Percentiles rank a stretch among this genome's conserved stretches.
phyloP scores from a whole-genome alignment of 2,797 vertebrate species.

The Podarcis lilfordi region DNA sequence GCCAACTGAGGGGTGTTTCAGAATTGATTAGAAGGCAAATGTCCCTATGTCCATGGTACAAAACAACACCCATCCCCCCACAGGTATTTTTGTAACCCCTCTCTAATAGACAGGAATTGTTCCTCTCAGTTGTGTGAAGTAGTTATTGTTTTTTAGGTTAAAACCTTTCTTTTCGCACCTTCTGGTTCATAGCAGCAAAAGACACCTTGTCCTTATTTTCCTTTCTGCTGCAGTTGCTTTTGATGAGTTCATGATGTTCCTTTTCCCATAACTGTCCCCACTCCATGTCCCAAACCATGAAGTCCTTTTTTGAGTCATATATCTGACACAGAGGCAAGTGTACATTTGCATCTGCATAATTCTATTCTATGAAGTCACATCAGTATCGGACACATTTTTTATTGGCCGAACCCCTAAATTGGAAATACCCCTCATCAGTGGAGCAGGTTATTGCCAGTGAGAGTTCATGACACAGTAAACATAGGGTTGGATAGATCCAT shows the following conservation, averaged over 20 bases:
- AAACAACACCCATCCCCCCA: too few species aligned
- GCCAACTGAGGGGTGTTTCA: too few species aligned
- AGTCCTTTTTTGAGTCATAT: not conserved
- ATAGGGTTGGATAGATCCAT: too few species aligned
- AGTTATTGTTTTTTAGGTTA: not conserved
- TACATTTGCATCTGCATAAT: not conserved
- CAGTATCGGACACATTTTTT: not conserved
- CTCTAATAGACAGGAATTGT: not conserved
- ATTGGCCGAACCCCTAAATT: not conserved
- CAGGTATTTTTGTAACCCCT: not conserved
- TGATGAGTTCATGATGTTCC: not conserved
- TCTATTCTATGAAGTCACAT: not conserved
- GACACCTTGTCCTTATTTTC: not conserved
- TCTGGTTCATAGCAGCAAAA: not conserved
- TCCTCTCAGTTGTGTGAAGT: not conserved
- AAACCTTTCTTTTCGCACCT: not conserved
- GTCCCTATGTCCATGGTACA: too few species aligned
- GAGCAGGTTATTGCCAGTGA: not conserved
- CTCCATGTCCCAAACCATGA: not conserved
- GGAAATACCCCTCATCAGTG: not conserved
- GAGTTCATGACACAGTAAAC: not conserved
- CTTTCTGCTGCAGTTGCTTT: not conserved
- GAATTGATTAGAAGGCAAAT: too few species aligned
- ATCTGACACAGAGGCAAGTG: not conserved
- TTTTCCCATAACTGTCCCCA: not conserved